These are phyloP conservation scores for Eulemur macaco DNA, from an alignment of 2,113 vertebrate species.

Conservation along the genomic window DNA sequence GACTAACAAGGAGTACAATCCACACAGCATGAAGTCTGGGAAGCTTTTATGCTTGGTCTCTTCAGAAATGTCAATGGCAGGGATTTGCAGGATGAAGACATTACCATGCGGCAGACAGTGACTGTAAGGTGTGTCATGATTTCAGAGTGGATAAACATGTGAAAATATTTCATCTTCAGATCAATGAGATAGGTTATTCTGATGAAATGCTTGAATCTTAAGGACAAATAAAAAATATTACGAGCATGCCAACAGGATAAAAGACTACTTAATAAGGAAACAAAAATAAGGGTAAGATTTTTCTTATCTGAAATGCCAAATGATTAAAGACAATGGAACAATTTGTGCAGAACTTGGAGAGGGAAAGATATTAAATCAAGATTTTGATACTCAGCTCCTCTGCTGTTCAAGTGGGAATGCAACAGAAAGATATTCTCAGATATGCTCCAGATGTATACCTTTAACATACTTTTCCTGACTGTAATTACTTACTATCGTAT, in stretches of 20 bases:
- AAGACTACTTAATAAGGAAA: background rate
- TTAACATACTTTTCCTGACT: background rate
- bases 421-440: background rate
- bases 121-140: background rate
- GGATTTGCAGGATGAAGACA: background rate
- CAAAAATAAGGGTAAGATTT: background rate
- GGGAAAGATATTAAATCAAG: background rate
- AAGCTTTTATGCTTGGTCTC: background rate
- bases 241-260: background rate
- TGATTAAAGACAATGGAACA: background rate
- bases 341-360: background rate
- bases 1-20: background rate
- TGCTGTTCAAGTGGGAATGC: background rate
- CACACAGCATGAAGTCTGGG: background rate
- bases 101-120: background rate
- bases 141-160: background rate
- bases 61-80: background rate
- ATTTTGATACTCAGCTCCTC: background rate
- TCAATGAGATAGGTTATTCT: background rate
- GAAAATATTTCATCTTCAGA: background rate
- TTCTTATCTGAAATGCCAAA: background rate
- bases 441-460: background rate
- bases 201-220: conserved; percentile 19
- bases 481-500: background rate
- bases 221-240: background rate